phyloP scores from a whole-genome alignment of 53 echinoderm and acorn worm genomes.

The Luidia sarsii region DNA sequence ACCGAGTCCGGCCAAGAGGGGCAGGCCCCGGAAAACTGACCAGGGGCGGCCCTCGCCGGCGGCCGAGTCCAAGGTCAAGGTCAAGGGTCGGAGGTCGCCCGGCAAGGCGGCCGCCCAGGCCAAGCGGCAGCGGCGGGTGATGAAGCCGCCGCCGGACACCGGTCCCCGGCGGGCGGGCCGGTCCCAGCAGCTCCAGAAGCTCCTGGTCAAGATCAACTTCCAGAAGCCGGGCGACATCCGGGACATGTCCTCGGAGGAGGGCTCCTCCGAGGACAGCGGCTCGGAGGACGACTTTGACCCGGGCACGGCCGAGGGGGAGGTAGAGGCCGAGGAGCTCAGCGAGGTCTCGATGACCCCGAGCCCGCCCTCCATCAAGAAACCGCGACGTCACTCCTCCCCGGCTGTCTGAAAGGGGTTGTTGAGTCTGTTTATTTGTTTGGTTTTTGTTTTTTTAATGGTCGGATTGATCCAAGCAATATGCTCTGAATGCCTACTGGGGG shows the following conservation, averaged over 20 bases:
- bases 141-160: constrained; percentile 77
- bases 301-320: constrained; percentile 30
- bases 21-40: constrained; percentile 13
- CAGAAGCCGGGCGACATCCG: constrained; percentile 65
- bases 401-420: no score
- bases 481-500: no score
- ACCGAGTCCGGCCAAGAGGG: not conserved
- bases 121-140: constrained; percentile 69
- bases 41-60: not conserved
- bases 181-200: constrained; percentile 84
- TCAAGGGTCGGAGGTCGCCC: constrained; percentile 1
- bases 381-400: constrained; percentile 31
- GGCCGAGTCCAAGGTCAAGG: no score
- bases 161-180: constrained; percentile 71
- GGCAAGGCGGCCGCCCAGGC: constrained; percentile 22
- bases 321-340: constrained; percentile 12
- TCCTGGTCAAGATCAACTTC: constrained; percentile 95
- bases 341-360: constrained; percentile 25
- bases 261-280: constrained; percentile 13
- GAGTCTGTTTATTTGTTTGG: no score
- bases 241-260: constrained; percentile 40
- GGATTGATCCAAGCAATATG: no score
- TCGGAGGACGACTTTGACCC: constrained; percentile 47
- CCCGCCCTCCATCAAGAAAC: constrained; percentile 10
- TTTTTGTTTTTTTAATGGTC: no score